Evolutionary conservation across 2,113 vertebrate genomes (phyloP).

Genomic region (Solea senegalensis): DNA sequence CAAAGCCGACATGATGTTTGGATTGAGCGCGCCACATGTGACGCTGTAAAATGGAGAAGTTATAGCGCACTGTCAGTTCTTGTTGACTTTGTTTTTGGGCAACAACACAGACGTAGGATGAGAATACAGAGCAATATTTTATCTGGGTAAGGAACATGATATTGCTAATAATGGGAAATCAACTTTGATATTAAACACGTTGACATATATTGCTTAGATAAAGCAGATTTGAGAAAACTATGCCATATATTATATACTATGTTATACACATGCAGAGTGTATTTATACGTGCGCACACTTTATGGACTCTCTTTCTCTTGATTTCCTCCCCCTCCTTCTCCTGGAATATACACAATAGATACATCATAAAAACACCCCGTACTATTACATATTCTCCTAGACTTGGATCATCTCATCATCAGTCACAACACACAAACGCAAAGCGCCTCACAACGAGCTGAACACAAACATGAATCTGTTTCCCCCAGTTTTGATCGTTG

Average conservation of each 20-base stretch:
- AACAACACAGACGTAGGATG: slow-evolving; percentile 9
- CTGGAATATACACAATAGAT: too few species aligned
- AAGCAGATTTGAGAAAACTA: not conserved
- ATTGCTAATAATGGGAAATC: slow-evolving; percentile 7
- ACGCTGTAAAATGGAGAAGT: slow-evolving; percentile 41
- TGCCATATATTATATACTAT: not conserved
- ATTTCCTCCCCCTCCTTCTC: too few species aligned
- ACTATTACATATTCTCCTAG: too few species aligned
- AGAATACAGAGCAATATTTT: slow-evolving; percentile 31
- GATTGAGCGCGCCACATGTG: slow-evolving; percentile 28
- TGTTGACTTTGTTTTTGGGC: slow-evolving; percentile 32
- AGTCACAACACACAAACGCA: not conserved
- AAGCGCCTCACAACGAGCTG: not conserved
- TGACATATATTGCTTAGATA: not conserved
- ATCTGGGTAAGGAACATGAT: slow-evolving; percentile 31
- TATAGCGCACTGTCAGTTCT: slow-evolving; percentile 20
- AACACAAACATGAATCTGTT: not conserved
- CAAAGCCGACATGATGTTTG: slow-evolving; percentile 28
- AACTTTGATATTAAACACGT: slow-evolving; percentile 8
- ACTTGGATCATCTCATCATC: not conserved
- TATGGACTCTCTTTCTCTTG: too few species aligned
- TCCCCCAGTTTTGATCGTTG: not conserved
- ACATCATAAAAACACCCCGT: too few species aligned
- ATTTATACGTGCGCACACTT: too few species aligned
- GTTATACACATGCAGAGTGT: too few species aligned